Base-by-base conservation (phyloP, 1,140 invertebrate genomes). In the Drosophila bocqueti region DNA sequence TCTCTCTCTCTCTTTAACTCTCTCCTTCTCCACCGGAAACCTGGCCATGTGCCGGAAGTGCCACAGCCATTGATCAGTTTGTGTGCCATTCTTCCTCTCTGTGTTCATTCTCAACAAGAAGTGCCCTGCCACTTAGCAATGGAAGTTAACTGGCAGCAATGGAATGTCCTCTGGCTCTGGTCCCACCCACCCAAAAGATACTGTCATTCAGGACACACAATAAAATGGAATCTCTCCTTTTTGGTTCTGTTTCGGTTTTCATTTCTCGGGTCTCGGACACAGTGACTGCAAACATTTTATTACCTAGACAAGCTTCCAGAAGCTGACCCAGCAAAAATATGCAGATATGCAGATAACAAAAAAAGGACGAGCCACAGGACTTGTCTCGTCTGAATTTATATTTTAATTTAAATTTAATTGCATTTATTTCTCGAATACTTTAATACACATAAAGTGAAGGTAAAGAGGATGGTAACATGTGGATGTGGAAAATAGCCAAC, bases 1-100 rank as follows among this genome's bases (percentile, higher is more conserved):
- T 24, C 24, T 24, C 24, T 26, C 18, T 43, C 16, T 21, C 59
- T 21, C 2, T 52, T 43, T 24, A 11, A 34, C 24, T 24, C 16
- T 26, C 42, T 38, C 38, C 45, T 18, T 9, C 8, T 8, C 29
- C 18, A 71, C 62, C 84, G 84, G 84, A 83, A 87, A 40, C 81
- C 54, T 52, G 18, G 50, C 58, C 65, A 71, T 81, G 73, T 81
- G 43, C 81, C 84, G 84, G 84, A 87, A 84, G 78, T 87, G 77
- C 81, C 65, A 54, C 84, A 83, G 72, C 68, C 80, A 83, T 83
- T 89, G 83, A 87, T 87, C 84, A 80, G 83, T 80, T 69, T 63
- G 45, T 58, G 47, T 49, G 45, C 29, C 50, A 52, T 52, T 52
- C 11, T 52, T 52, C 6, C 50, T 52, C 49, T 58, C 50, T 52